Evolutionary conservation across 2,888 invertebrate genomes (phyloP).

Genomic region (Polydrusus pterygomalis): DNA sequence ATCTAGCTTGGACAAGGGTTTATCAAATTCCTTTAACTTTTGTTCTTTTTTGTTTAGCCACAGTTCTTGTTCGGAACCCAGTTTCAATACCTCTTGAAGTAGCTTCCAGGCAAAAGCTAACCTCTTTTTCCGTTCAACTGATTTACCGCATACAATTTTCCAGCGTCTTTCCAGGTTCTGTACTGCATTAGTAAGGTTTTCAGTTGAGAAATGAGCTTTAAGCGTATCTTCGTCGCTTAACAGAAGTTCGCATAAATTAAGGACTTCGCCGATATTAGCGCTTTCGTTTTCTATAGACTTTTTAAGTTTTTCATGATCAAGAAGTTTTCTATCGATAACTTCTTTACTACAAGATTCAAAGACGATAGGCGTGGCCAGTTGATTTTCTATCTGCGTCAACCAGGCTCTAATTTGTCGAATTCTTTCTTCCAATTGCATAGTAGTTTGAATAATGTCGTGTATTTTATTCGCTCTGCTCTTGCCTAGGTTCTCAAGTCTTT

Average conservation of each 20-base stretch:
- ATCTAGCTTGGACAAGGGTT: slow-evolving; percentile 74
- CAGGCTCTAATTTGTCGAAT: slow-evolving; percentile 83
- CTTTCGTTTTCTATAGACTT: slow-evolving; percentile 86
- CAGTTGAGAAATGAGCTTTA: slow-evolving; percentile 82
- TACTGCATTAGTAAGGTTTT: slow-evolving; percentile 79
- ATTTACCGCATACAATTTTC: slow-evolving; percentile 84
- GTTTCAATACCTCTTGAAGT: slow-evolving; percentile 76
- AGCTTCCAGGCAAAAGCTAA: slow-evolving; percentile 79
- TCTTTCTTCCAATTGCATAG: slow-evolving; percentile 81
- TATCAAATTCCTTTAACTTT: slow-evolving; percentile 77
- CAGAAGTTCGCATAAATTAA: slow-evolving; percentile 86
- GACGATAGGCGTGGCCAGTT: slow-evolving; percentile 79
- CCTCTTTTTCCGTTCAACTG: slow-evolving; percentile 82
- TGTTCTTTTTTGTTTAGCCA: slow-evolving; percentile 80
- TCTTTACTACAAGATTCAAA: slow-evolving; percentile 80
- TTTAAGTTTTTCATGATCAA: slow-evolving; percentile 83
- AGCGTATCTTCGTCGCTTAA: slow-evolving; percentile 84
- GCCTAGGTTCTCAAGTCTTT: slow-evolving; percentile 81
- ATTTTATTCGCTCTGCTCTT: slow-evolving; percentile 82
- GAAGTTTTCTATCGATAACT: slow-evolving; percentile 80
- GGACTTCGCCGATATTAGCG: slow-evolving; percentile 83
- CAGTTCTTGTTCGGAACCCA: slow-evolving; percentile 76
- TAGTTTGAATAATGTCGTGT: slow-evolving; percentile 82
- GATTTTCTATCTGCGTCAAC: slow-evolving; percentile 83
- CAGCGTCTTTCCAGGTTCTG: slow-evolving; percentile 86